Percentiles rank a stretch among this genome's conserved stretches.
Evolutionary conservation across 1,140 invertebrate genomes (phyloP).

Genomic region (Drosophila serrata): DNA sequence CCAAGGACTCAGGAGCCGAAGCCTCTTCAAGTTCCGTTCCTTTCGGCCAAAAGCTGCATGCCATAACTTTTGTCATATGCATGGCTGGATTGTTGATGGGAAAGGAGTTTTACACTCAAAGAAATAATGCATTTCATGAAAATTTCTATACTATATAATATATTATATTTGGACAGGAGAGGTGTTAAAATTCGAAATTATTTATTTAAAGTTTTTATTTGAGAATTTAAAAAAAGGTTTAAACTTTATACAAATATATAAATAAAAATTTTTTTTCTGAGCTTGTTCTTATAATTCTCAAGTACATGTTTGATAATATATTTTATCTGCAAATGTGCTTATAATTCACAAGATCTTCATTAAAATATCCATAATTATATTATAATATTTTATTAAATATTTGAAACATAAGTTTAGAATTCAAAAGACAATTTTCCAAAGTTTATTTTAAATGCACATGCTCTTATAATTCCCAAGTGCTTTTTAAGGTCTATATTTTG

Average conservation of each 20-base stretch:
- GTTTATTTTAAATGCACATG: too few species aligned
- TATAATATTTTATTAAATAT: too few species aligned
- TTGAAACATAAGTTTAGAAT: too few species aligned
- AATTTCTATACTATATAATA: not conserved
- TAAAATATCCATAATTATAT: too few species aligned
- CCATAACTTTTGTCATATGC: constrained; percentile 57
- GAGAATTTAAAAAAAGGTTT: too few species aligned
- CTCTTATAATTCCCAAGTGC: not conserved
- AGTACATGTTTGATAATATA: not conserved
- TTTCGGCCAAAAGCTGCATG: constrained; percentile 31
- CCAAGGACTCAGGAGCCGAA: constrained; percentile 43
- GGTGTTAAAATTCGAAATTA: too few species aligned
- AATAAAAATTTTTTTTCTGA: not conserved
- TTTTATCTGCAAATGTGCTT: not conserved
- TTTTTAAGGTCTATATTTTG: too few species aligned
- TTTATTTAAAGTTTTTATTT: too few species aligned
- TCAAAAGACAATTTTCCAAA: too few species aligned
- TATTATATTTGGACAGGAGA: not conserved
- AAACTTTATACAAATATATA: too few species aligned
- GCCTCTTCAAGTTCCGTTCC: constrained; percentile 52
- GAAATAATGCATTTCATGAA: not conserved
- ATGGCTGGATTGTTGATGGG: constrained; percentile 19
- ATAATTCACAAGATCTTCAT: not conserved
- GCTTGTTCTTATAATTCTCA: not conserved
- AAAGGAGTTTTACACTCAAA: not conserved